Evolutionary conservation across 30 jellyfish, hydroid and myxozoan genomes (phyloP), one percentile per base, ranked within the genome.

Genomic region (Chironex yamaguchii): DNA sequence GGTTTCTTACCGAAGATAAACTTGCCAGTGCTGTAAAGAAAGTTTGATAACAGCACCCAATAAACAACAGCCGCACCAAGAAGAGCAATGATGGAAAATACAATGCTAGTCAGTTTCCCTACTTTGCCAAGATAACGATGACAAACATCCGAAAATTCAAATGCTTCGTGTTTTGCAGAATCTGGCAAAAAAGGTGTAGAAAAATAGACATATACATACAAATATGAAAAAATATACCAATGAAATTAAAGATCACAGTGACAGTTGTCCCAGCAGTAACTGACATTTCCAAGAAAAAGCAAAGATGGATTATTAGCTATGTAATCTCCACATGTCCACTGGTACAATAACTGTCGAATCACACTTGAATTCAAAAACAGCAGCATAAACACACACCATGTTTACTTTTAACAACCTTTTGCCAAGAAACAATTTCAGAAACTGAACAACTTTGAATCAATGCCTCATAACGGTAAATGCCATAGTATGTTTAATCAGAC

Each of bases 91-190:
- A 93, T 30, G 29, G 97, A 96, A 75, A 88, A 87, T 14, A 80
- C 52, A 52, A 81, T 71, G 51, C 97, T 76, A 0, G 65, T 67
- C 11, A 75, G 34, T 64, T 84, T 87, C 32, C 96, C 98, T 29
- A 50, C 13, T 53, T 77, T 76, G 9, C 98, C 98, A 36, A 93
- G 94, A 49, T 87, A 79, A 70, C 75, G 68, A 65, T 93, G 96
- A 77, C 98, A 93, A 33, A 93, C 88, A 62, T 93, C 98, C 1
- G 95, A 66, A 42, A 93, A 93, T 76, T 93, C 98, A 68, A 93
- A 53, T 14, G 96, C 90, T 50, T 54, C 91, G 42, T 69, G 79
- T 29, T 85, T 71, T n/a, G 87, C 72, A 48, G 71, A 34, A 73
- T 75, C 90, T 63, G 26, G 4, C 75, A 51, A 64, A n/a, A 0